Conservation (phyloP, 2,797 vertebrate genomes). For the Sternarchorhynchus goeldii region DNA sequence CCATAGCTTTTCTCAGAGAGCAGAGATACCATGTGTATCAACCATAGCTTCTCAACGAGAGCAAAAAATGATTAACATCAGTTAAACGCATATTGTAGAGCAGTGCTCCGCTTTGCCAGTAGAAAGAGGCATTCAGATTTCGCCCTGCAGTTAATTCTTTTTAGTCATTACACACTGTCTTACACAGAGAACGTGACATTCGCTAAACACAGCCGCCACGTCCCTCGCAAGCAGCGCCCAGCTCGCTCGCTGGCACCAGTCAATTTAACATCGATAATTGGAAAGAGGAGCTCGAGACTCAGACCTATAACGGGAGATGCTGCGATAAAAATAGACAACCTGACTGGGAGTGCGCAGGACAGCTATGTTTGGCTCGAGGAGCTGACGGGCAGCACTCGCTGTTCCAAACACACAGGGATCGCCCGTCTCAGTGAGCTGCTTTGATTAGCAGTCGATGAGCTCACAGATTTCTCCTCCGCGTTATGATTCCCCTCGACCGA, state of each 20-base stretch:
- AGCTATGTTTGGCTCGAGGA: conserved; percentile 46
- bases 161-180: conserved; percentile 34
- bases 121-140: background rate
- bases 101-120: background rate
- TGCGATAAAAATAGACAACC: conserved; percentile 57
- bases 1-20: background rate
- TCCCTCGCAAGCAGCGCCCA: conserved; percentile 35
- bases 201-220: conserved; percentile 22
- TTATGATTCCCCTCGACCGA: conserved; percentile 31
- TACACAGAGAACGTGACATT: conserved; percentile 21
- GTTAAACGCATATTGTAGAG: no score
- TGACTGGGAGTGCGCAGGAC: conserved; percentile 40
- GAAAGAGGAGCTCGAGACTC: conserved; percentile 50
- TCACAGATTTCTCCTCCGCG: conserved; percentile 39
- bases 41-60: background rate
- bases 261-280: conserved; percentile 61
- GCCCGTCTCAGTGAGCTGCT: conserved; percentile 30
- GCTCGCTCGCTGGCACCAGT: conserved; percentile 40
- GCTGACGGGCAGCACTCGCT: conserved; percentile 49
- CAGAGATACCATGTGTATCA: no score
- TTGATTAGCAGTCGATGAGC: conserved; percentile 45
- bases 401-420: conserved; percentile 22
- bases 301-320: conserved; percentile 45
- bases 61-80: background rate
- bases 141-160: background rate